Percentiles rank a stretch among this genome's conserved stretches.
Conservation (phyloP, 53 echinoderm and acorn worm genomes). For the Zoroaster sp. region DNA sequence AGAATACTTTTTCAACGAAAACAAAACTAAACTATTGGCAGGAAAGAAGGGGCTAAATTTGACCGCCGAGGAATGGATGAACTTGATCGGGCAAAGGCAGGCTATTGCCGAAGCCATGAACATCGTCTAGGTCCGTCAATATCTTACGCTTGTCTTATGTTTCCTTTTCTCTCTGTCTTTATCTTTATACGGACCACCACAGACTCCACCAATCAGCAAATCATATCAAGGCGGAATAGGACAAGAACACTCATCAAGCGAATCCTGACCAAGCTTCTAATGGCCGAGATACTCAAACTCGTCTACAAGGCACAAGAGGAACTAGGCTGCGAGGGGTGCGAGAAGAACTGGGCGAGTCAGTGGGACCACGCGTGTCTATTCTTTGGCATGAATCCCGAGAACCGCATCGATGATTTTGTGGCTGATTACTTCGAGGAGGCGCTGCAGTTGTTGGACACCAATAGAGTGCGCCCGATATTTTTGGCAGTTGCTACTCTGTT, state of each 20-base stretch:
- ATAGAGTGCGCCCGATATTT: no score
- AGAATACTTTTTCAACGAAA: no score
- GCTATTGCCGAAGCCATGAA: neutral
- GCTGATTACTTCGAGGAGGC: neutral
- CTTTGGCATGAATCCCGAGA: neutral
- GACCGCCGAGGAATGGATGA: neutral
- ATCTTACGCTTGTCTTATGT: neutral
- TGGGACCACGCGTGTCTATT: no score
- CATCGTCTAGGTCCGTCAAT: neutral
- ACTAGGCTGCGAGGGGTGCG: constrained; percentile 22
- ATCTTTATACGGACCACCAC: neutral
- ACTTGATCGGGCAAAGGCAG: neutral
- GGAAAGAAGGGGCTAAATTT: constrained; percentile 22
- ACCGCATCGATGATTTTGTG: neutral
- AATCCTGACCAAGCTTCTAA: neutral
- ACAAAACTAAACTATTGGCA: no score
- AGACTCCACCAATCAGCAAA: neutral
- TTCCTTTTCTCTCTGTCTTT: no score
- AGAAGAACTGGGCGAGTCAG: constrained; percentile 6
- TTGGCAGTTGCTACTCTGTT: neutral
- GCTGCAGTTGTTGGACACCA: no score
- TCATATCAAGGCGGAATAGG: neutral
- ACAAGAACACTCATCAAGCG: neutral
- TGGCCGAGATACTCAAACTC: neutral
- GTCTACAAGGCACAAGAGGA: neutral